A percentile compares a stretch with the other conserved stretches of the same genome.
phyloP scores from a whole-genome alignment of 2,113 vertebrate genomes.

The Platanista minor region DNA sequence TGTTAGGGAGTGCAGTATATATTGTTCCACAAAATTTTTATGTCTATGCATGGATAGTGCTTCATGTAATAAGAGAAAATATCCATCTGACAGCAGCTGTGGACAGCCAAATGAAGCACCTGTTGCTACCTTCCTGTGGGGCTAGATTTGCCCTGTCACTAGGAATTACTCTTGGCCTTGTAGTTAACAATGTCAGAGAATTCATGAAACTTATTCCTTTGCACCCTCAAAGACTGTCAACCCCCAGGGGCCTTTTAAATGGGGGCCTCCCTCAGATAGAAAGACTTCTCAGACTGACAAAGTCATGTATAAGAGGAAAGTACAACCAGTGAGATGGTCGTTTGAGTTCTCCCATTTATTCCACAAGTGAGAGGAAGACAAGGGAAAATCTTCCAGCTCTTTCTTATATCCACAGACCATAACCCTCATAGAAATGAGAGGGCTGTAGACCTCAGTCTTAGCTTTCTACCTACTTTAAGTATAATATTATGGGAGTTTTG shows the following conservation, averaged over 20 bases:
- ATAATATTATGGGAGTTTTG: background rate
- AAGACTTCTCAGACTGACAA: background rate
- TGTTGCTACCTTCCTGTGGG: background rate
- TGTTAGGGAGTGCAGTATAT: background rate
- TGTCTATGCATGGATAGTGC: background rate
- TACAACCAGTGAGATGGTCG: background rate
- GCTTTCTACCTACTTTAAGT: background rate
- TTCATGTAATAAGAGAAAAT: background rate
- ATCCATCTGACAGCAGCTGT: background rate
- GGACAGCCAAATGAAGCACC: background rate
- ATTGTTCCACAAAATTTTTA: background rate
- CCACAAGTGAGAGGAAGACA: background rate
- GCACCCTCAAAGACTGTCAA: background rate
- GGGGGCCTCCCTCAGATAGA: background rate
- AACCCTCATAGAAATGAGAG: background rate
- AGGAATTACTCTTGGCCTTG: background rate
- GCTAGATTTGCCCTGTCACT: background rate
- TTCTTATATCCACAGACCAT: background rate
- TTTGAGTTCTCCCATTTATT: background rate
- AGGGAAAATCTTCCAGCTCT: background rate
- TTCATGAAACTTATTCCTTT: background rate
- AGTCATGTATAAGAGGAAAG: background rate
- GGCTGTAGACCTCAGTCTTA: background rate
- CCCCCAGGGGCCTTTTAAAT: background rate
- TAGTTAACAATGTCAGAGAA: background rate